Conservation (phyloP, 2,888 invertebrate species). For the Heteropelma amictum region DNA sequence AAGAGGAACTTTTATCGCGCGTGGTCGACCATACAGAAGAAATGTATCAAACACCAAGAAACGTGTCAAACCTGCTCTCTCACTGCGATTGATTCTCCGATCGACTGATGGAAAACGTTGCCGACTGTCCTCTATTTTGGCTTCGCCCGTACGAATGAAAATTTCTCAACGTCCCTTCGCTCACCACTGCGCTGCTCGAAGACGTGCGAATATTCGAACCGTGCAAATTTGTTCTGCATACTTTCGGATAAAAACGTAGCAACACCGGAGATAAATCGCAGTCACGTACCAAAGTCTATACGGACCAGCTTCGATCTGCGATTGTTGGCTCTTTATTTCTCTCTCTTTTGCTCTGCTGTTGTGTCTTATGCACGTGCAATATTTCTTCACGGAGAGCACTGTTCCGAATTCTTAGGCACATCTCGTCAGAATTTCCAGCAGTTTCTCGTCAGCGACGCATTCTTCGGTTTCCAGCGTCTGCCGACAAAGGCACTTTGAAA, state of each 20-base stretch:
- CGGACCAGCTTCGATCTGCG: background rate
- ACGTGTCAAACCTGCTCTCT: too few relatives aligned
- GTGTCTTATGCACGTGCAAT: too few relatives aligned
- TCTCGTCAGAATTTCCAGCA: background rate
- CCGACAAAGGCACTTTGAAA: too few relatives aligned
- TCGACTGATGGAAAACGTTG: too few relatives aligned
- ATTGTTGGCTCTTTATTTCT: background rate
- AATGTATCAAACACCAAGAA: too few relatives aligned
- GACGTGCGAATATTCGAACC: background rate
- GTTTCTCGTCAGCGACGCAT: background rate
- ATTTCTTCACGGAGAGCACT: slow-evolving; percentile 1
- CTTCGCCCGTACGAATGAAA: too few relatives aligned
- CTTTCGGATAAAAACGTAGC: background rate
- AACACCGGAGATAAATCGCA: slow-evolving; percentile 28
- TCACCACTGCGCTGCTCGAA: background rate
- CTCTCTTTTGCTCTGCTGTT: background rate
- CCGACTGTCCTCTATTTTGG: too few relatives aligned
- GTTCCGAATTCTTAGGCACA: slow-evolving; percentile 25
- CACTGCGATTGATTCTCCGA: too few relatives aligned
- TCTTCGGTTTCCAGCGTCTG: too few relatives aligned
- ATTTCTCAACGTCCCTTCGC: too few relatives aligned
- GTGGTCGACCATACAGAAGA: too few relatives aligned
- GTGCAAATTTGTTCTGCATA: background rate
- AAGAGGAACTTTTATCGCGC: too few relatives aligned
- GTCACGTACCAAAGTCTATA: slow-evolving; percentile 15